These are phyloP conservation scores for Cydia fagiglandana DNA, from an alignment of 1,140 invertebrate genomes.

Conservation along the genomic window DNA sequence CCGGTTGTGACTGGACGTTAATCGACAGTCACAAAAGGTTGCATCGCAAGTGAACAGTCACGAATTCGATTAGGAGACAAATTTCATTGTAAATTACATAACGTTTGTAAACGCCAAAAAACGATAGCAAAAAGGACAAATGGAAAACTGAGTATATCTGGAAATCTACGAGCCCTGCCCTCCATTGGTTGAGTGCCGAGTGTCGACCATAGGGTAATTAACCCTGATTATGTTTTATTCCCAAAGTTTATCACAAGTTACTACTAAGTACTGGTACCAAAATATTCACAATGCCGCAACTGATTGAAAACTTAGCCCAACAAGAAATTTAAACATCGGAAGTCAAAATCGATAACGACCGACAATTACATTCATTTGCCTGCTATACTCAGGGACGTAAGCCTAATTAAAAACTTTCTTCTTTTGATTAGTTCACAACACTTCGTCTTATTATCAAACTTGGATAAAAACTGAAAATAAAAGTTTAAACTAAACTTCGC, in stretches of 20 bases:
- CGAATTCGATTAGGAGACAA: slow-evolving; percentile 7
- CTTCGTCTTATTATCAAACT: not conserved
- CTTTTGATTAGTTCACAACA: not conserved
- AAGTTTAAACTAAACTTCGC: slow-evolving; percentile 11
- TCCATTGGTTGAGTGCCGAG: too few species aligned
- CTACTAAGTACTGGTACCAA: too few species aligned
- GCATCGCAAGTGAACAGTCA: not conserved
- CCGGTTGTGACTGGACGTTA: not conserved
- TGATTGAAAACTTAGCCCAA: too few species aligned
- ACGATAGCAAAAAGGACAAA: too few species aligned
- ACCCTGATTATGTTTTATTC: too few species aligned
- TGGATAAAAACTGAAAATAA: not conserved
- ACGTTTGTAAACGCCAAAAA: not conserved
- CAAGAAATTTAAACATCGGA: not conserved
- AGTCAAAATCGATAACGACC: not conserved
- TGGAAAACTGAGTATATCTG: too few species aligned
- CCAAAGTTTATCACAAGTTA: too few species aligned
- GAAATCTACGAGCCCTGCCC: too few species aligned
- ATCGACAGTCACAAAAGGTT: not conserved
- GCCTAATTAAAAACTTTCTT: not conserved
- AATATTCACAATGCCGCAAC: too few species aligned
- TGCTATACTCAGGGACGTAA: not conserved
- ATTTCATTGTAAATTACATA: not conserved
- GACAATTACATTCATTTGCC: not conserved
- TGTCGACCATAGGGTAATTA: too few species aligned